These are phyloP conservation scores for Nesidiocoris tenuis DNA, from an alignment of 2,888 invertebrate species.

Conservation along the genomic window DNA sequence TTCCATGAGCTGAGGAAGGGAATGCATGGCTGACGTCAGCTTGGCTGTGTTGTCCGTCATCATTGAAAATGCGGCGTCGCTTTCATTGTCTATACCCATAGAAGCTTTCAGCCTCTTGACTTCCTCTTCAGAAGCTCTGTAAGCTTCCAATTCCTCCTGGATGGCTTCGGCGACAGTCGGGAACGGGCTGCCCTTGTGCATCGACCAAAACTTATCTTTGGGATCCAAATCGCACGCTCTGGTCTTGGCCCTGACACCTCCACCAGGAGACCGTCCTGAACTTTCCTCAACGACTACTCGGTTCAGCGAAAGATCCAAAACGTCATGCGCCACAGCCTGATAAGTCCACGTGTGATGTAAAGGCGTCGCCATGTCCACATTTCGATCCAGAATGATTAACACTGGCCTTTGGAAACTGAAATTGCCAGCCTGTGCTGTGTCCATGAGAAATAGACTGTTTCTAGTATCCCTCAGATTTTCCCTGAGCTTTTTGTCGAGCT, in stretches of 20 bases:
- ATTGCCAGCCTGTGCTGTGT: slow-evolving; percentile 71
- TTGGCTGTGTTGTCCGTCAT: slow-evolving; percentile 90
- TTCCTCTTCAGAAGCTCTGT: slow-evolving; percentile 91
- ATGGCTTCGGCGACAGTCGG: slow-evolving; percentile 97
- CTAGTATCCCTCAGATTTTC: slow-evolving; percentile 96
- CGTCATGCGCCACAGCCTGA: slow-evolving; percentile 96
- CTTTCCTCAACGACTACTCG: slow-evolving; percentile 69
- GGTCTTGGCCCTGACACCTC: slow-evolving; percentile 72
- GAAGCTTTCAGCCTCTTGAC: slow-evolving; percentile 91
- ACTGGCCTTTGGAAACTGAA: slow-evolving; percentile 89
- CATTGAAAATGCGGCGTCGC: slow-evolving; percentile 80
- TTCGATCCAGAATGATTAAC: slow-evolving; percentile 87
- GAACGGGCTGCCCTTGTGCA: slow-evolving; percentile 89
- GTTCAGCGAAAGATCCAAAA: slow-evolving; percentile 87
- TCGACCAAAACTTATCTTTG: slow-evolving; percentile 87
- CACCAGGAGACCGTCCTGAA: slow-evolving; percentile 57
- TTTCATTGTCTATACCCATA: slow-evolving; percentile 90
- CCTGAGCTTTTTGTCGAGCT: slow-evolving; percentile 92
- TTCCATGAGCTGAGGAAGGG: slow-evolving; percentile 93
- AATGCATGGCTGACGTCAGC: slow-evolving; percentile 91
- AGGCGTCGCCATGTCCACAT: slow-evolving; percentile 95
- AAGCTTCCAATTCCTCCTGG: slow-evolving; percentile 95
- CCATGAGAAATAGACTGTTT: slow-evolving; percentile 90
- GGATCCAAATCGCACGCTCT: slow-evolving; percentile 87
- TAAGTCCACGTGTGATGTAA: slow-evolving; percentile 99